phyloP scores from a whole-genome alignment of 2,888 invertebrate species.

The Trichogramma evanescens region DNA sequence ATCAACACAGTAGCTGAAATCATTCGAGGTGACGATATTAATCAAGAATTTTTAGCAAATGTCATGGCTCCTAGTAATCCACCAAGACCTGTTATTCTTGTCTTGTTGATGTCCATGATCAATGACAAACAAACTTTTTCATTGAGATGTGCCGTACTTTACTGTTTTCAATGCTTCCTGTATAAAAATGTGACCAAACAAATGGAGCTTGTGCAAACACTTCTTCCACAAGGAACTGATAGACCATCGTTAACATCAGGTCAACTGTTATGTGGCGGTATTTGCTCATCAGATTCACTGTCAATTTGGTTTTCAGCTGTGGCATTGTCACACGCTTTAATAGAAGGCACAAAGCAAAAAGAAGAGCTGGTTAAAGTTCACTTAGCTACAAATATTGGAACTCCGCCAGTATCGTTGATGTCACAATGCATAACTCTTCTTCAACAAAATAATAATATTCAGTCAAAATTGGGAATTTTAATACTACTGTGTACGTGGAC shows the following conservation, averaged over 20 bases:
- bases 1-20: slow-evolving; percentile 93
- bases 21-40: slow-evolving; percentile 79
- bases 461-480: slow-evolving; percentile 80
- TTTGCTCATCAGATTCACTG: slow-evolving; percentile 79
- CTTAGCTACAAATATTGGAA: slow-evolving; percentile 75
- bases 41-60: slow-evolving; percentile 85
- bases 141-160: slow-evolving; percentile 87
- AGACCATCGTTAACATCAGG: slow-evolving; percentile 61
- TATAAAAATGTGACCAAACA: slow-evolving; percentile 89
- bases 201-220: slow-evolving; percentile 79
- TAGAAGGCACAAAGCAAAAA: slow-evolving; percentile 78
- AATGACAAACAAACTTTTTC: slow-evolving; percentile 93
- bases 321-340: slow-evolving; percentile 81
- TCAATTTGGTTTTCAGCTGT: slow-evolving; percentile 95
- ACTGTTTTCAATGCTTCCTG: slow-evolving; percentile 94
- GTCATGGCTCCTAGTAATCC: slow-evolving; percentile 91
- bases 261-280: slow-evolving; percentile 85
- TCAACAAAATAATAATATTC: slow-evolving; percentile 74
- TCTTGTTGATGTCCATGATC: slow-evolving; percentile 95
- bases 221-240: slow-evolving; percentile 80
- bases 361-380: slow-evolving; percentile 87
- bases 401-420: slow-evolving; percentile 80
- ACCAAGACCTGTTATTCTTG: slow-evolving; percentile 85
- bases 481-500: slow-evolving; percentile 89
- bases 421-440: slow-evolving; percentile 81